Percentiles rank a stretch among this genome's conserved stretches.
phyloP scores from a whole-genome alignment of 2,797 vertebrate species.

The Hippocampus kuda region DNA sequence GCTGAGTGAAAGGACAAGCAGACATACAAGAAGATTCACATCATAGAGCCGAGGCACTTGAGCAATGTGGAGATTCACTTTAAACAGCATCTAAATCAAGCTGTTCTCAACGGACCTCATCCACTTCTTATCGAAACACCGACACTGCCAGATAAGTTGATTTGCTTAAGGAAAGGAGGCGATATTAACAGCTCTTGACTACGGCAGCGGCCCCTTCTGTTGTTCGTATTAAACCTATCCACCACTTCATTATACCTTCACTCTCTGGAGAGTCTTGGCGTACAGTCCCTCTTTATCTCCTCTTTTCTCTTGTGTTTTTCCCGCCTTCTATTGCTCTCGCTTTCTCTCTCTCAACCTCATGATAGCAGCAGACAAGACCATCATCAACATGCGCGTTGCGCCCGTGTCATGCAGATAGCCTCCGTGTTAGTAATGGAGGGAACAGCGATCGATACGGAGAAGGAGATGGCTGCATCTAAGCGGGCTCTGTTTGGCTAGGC shows the following conservation, averaged over 20 bases:
- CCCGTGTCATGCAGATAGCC: constrained; percentile 80
- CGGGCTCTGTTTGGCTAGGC: constrained; percentile 66
- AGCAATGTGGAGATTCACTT: constrained; percentile 70
- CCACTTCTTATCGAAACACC: constrained; percentile 67
- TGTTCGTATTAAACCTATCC: constrained; percentile 68
- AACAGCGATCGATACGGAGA: constrained; percentile 76
- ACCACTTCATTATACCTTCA: constrained; percentile 71
- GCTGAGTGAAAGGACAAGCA: constrained; percentile 50
- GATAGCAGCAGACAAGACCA: constrained; percentile 64
- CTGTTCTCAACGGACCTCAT: constrained; percentile 62
- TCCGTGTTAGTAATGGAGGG: constrained; percentile 72
- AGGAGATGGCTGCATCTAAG: constrained; percentile 68
- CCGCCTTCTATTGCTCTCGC: constrained; percentile 37
- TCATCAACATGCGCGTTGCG: constrained; percentile 79
- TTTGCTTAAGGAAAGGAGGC: constrained; percentile 67
- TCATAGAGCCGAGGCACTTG: constrained; percentile 62
- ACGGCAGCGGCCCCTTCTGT: constrained; percentile 60
- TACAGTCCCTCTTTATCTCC: constrained; percentile 73
- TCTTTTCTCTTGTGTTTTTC: constrained; percentile 49
- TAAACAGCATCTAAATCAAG: constrained; percentile 70
- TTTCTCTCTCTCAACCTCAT: constrained; percentile 35
- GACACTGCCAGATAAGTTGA: constrained; percentile 66
- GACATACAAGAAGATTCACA: constrained; percentile 62
- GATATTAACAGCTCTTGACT: constrained; percentile 69
- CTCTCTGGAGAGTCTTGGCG: constrained; percentile 65